Evolutionary conservation across 92 coral and sea anemone species (phyloP).

Genomic region (Parazoanthus darwini): DNA sequence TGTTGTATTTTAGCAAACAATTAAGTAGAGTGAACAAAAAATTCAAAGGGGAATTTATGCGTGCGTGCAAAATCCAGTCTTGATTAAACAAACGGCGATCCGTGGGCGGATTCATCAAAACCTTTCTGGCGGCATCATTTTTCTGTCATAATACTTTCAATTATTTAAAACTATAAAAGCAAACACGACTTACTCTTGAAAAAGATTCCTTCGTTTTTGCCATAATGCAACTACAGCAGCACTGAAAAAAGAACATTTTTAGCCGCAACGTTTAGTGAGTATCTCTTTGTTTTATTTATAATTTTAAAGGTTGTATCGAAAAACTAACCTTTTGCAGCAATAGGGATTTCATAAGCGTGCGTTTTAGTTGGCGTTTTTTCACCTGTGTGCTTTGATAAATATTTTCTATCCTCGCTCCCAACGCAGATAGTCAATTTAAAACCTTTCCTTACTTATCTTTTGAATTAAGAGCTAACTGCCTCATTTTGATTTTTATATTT

Average conservation of each 20-base stretch:
- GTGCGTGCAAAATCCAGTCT: neutral
- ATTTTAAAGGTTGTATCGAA: neutral
- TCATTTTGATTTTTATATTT: too few species aligned
- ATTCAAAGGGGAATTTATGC: neutral
- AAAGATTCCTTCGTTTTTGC: neutral
- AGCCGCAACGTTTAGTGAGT: neutral
- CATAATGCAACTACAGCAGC: neutral
- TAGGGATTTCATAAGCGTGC: neutral
- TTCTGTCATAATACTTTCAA: neutral
- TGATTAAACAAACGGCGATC: neutral
- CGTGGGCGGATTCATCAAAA: neutral
- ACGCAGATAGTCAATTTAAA: neutral
- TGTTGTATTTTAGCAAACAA: neutral
- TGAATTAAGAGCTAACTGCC: neutral
- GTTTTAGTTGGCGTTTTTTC: neutral
- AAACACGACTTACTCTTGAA: neutral
- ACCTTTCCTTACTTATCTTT: neutral
- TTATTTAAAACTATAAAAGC: neutral
- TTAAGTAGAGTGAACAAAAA: neutral
- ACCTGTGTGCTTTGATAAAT: neutral
- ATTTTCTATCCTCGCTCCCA: neutral
- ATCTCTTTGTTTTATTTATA: neutral
- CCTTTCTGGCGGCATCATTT: neutral
- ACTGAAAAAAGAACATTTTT: neutral
- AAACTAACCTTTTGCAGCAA: neutral